phyloP scores from a whole-genome alignment of 92 coral and sea anemone genomes.

The Anthopleura xanthogrammica region DNA sequence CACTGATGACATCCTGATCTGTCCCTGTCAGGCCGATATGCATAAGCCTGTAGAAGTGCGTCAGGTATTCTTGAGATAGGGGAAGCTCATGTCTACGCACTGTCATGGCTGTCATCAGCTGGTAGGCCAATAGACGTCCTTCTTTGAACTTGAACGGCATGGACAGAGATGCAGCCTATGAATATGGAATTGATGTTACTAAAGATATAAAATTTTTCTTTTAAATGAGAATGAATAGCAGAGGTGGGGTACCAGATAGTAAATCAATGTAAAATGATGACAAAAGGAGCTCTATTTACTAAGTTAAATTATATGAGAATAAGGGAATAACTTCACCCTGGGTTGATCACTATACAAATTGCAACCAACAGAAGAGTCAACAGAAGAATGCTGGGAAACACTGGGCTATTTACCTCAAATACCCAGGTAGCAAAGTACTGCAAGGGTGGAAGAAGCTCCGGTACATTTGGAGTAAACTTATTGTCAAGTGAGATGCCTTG shows the following conservation, averaged over 20 bases:
- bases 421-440: constrained; percentile 95
- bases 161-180: constrained; percentile 83
- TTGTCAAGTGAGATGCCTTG: constrained; percentile 98
- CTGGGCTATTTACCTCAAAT: constrained; percentile 66
- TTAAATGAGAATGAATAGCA: no score
- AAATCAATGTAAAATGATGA: no score
- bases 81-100: constrained; percentile 85
- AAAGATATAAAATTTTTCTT: neutral
- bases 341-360: neutral
- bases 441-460: constrained; percentile 83
- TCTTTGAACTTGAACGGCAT: constrained; percentile 84
- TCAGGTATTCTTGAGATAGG: constrained; percentile 82
- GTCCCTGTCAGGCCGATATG: constrained; percentile 96
- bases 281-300: no score
- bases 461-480: constrained; percentile 87
- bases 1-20: constrained; percentile 95
- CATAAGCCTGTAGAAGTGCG: constrained; percentile 90
- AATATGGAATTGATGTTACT: neutral
- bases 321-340: neutral
- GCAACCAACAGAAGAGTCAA: neutral
- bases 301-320: no score
- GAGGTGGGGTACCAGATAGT: no score
- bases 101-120: constrained; percentile 85
- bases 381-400: neutral
- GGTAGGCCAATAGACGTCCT: constrained; percentile 91